Evolutionary conservation across 2,113 vertebrate species (phyloP), one percentile per base, ranked within the genome.

Genomic region (Catharus fuscescens): DNA sequence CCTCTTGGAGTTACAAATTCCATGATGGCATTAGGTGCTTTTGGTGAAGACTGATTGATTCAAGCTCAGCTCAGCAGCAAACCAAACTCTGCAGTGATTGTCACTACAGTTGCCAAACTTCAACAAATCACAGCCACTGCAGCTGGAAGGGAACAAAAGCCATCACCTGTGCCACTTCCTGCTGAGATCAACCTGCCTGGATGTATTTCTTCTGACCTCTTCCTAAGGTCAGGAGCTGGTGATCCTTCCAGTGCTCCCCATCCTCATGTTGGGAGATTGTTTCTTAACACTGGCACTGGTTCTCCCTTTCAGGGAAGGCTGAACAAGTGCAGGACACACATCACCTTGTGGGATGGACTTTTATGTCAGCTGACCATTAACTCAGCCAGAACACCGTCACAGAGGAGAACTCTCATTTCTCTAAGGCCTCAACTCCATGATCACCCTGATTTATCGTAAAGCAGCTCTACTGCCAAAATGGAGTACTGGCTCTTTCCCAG

Each of bases 11-110:
- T 40, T 54, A 81, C 6, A 54, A 56, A 47, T 25, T 73, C 69
- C 60, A 17, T 0, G 2, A 53, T 12, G 80, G 56, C 42, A 52
- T 42, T 18, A 38, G 60, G 45, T 59, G 38, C 56, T 89, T 74
- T 78, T 4, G 21, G 47, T 73, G 50, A 65, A 77, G 52, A n/a
- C 28, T 31, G 86, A 38, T 2, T 16, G 53, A 57, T 40, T 73
- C 61, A 80, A 93, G 59, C 45, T 44, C 24, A 70, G 77, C 80
- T 66, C 80, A 78, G 84, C 60, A 82, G 57, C 66, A 67, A 82
- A 36, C 23, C 44, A 17, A 65, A 67, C 47, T 26, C 77, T n/a
- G n/a, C 4, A 34, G 38, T 17, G 50, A 66, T 59, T 70, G 67
- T 72, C 83, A 23, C n/a, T 28, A 13, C 28, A 8, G 54, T 2